Base-by-base conservation (phyloP, 1,140 invertebrate genomes). In the Fragariocoptes setiger region DNA sequence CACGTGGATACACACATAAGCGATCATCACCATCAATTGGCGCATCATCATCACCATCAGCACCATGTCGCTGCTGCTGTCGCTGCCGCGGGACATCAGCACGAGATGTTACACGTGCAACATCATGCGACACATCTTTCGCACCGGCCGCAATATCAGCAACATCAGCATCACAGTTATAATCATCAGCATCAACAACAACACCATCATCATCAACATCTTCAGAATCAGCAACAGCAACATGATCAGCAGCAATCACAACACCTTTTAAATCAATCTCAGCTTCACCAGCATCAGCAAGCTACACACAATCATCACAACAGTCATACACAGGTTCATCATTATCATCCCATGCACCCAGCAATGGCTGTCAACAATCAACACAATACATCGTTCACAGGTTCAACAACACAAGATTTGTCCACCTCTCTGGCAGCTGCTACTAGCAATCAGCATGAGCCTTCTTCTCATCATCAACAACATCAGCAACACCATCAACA, bases 41-140 rank as follows among this genome's bases (percentile, higher is more conserved):
- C 8, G n/a, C 39, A 40, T 40, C 39, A 19, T 40, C 39, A 40
- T 5, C 20, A 20, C 16, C 39, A 40, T 19, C n/a, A n/a, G 15
- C 18, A 19, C 15, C 17, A 8, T 20, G 17, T 20, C 3, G 20
- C 18, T 5, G 13, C 18, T 40, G 17, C 20, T n/a, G 19, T 15
- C 39, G 39, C 13, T n/a, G 18, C 19, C 21, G 16, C 20, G 5
- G 16, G 3, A n/a, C 39, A 40, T 19, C 20, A 20, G 15, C 39
- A 17, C 21, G 17, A 5, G n/a, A n/a, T n/a, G n/a, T n/a, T n/a
- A n/a, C n/a, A n/a, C n/a, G 20, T 20, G 17, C n/a, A 40, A 16
- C 17, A 19, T 20, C 20, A 40, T 16, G 5, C n/a, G n/a, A 20
- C 20, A 8, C 21, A 17, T 16, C n/a, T 18, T 20, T 20, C n/a